These are phyloP conservation scores for Scotopteryx bipunctaria DNA, from an alignment of 2,888 invertebrate genomes.

Conservation along the genomic window DNA sequence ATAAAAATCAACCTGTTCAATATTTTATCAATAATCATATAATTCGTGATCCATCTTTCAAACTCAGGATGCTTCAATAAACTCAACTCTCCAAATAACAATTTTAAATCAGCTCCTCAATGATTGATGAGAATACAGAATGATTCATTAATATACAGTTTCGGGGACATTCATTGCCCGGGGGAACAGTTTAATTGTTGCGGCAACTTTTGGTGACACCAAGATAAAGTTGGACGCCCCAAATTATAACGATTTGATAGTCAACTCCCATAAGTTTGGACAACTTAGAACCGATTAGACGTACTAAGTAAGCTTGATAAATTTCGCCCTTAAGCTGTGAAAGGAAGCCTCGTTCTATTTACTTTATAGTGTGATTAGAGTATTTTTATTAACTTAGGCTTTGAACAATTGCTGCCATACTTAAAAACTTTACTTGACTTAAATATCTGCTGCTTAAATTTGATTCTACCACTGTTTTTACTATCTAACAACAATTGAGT, in stretches of 20 bases:
- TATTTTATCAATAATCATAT: too few relatives aligned
- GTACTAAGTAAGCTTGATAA: slow-evolving; percentile 31
- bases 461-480: too few relatives aligned
- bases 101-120: slow-evolving; percentile 11
- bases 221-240: slow-evolving; percentile 62
- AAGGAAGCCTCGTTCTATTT: slow-evolving; percentile 22
- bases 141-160: slow-evolving; percentile 32
- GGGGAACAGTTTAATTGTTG: slow-evolving; percentile 58
- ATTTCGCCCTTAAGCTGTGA: slow-evolving; percentile 31
- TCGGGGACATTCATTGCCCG: slow-evolving; percentile 35
- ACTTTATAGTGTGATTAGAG: too few relatives aligned
- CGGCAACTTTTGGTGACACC: slow-evolving; percentile 54
- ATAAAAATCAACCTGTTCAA: too few relatives aligned
- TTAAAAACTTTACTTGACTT: too few relatives aligned
- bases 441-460: too few relatives aligned
- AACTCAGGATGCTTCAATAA: too few relatives aligned
- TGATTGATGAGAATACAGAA: slow-evolving; percentile 30
- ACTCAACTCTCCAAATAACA: slow-evolving; percentile 1
- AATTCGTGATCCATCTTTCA: too few relatives aligned
- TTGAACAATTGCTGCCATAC: too few relatives aligned
- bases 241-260: slow-evolving; percentile 61
- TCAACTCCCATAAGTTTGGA: slow-evolving; percentile 40
- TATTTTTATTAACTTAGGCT: too few relatives aligned
- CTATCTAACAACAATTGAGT: too few relatives aligned
- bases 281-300: slow-evolving; percentile 33